Evolutionary conservation across 2,888 invertebrate species (phyloP), one percentile per base, ranked within the genome.

Genomic region (Heliconius ismenius): DNA sequence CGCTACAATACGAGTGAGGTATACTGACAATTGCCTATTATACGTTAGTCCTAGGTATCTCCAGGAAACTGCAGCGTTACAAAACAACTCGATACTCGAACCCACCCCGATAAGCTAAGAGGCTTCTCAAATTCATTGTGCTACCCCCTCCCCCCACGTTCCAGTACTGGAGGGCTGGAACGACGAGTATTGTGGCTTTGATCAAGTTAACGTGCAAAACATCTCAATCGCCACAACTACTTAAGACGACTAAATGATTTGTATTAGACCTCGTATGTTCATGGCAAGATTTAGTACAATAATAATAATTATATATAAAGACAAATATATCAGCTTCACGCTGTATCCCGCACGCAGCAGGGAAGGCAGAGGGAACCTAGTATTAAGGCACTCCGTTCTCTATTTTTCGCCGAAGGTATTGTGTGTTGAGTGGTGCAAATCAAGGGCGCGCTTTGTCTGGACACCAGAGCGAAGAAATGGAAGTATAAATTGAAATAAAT

Each of bases 81-180:
- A 62, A 62, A 73, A 73, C 73, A 62, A 73, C n/a, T n/a, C n/a
- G n/a, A n/a, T n/a, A 73, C 73, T 73, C 39, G 36, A 62, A 36
- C 26, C 60, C 10, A 32, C 36, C 62, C 36, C 62, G 73, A 73
- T 62, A 62, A 62, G 26, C 79, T 75, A 80, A 78, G 78, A 79
- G 78, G 73, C 39, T 81, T 78, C 77, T 77, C 63, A 73, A 79
- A 80, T 76, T 70, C 64, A 72, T 76, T 72, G 75, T 64, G 70
- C 70, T 76, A 58, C 36, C 73, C 39, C 39, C 62, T 43, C 73
- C 10, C 73, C 39, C 39, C 62, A 62, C 73, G 24, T 36, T 49
- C 21, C 58, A 36, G 39, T 39, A 67, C 39, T 43, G 43, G 67
- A 26, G 36, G 11, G 11, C 73, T 73, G 60, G 21, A 26, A 43